These are phyloP conservation scores for Epinephelus moara DNA, from an alignment of 2,113 vertebrate genomes.

Conservation along the genomic window DNA sequence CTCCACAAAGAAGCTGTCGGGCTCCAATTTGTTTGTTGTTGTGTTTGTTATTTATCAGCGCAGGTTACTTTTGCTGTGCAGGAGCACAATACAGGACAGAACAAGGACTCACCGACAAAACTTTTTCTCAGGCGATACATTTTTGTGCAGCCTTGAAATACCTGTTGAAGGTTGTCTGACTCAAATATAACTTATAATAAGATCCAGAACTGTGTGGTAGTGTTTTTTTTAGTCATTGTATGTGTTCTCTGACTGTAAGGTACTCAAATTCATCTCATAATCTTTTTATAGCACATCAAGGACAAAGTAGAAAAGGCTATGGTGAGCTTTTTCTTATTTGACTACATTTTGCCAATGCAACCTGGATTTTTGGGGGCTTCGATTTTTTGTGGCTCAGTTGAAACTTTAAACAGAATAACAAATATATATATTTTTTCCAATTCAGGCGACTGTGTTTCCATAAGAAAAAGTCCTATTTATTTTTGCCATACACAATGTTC, in stretches of 20 bases:
- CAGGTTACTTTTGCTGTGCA: conserved; percentile 13
- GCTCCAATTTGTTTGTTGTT: conserved; percentile 9
- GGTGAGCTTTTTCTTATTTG: not conserved
- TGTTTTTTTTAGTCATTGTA: not conserved
- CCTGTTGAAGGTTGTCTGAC: not conserved
- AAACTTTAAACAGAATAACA: not conserved
- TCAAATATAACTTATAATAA: not conserved
- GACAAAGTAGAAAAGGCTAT: not conserved
- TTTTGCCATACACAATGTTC: not conserved
- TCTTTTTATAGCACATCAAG: not conserved
- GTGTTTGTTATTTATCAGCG: conserved; percentile 4
- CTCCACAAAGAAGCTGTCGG: conserved; percentile 2
- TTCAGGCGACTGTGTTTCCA: not conserved
- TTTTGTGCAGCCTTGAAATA: not conserved
- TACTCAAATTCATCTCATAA: not conserved
- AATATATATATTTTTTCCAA: not conserved
- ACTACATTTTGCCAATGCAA: not conserved
- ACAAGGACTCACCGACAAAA: not conserved
- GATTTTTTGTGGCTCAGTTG: not conserved
- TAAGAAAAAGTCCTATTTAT: not conserved
- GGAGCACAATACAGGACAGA: not conserved
- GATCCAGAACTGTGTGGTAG: not conserved
- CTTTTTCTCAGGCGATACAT: not conserved
- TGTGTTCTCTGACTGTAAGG: not conserved
- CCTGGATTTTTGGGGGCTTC: not conserved